Evolutionary conservation across 2,113 vertebrate genomes (phyloP).

Genomic region (Amazona guildingii): DNA sequence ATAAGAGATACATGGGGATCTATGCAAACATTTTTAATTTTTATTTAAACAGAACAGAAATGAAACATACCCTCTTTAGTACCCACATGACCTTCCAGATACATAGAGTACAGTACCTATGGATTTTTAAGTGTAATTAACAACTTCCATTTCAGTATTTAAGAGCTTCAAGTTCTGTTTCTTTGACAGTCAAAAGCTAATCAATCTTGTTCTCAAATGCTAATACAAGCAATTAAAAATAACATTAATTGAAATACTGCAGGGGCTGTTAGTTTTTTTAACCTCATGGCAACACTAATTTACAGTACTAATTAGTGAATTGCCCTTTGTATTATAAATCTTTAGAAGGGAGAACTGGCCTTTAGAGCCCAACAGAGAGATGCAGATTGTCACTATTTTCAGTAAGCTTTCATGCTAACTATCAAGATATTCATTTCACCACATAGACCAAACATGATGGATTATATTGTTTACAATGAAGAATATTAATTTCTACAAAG

Average conservation of each 20-base stretch:
- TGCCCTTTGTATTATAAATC: constrained; percentile 68
- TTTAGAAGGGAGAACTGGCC: constrained; percentile 63
- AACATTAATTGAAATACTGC: constrained; percentile 78
- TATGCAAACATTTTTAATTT: constrained; percentile 19
- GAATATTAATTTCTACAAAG: constrained; percentile 63
- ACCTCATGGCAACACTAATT: constrained; percentile 73
- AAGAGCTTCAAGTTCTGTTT: constrained; percentile 69
- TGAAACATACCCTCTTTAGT: constrained; percentile 33
- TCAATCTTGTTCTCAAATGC: constrained; percentile 77
- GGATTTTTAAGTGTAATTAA: constrained; percentile 77
- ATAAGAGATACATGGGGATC: constrained; percentile 28
- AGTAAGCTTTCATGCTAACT: background rate
- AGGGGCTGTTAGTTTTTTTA: constrained; percentile 63
- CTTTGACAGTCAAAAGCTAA: constrained; percentile 73
- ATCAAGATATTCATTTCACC: constrained; percentile 47
- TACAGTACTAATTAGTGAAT: constrained; percentile 71
- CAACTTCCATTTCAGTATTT: constrained; percentile 64
- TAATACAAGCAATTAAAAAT: constrained; percentile 79
- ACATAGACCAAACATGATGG: constrained; percentile 34
- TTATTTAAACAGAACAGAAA: constrained; percentile 52
- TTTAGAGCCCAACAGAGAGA: constrained; percentile 61
- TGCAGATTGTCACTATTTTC: constrained; percentile 44
- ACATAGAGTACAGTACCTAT: constrained; percentile 21
- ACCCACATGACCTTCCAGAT: constrained; percentile 63
- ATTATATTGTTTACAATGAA: constrained; percentile 60